These are phyloP conservation scores for Neelides folsomi DNA, from an alignment of 2,888 invertebrate species.

Conservation along the genomic window DNA sequence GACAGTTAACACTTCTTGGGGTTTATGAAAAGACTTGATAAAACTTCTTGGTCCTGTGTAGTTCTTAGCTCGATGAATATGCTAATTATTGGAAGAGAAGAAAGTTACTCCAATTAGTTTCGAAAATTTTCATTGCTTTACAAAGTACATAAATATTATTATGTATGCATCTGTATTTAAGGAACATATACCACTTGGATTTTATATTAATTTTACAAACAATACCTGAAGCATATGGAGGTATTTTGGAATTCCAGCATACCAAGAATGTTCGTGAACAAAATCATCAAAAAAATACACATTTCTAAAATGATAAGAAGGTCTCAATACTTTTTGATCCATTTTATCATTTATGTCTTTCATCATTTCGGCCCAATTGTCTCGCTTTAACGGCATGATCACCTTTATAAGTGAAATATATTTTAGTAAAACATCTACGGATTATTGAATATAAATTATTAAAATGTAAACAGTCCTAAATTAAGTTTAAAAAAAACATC, in stretches of 20 bases:
- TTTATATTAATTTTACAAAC: too few species aligned
- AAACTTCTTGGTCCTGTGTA: conserved; percentile 36
- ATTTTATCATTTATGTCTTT: conserved; percentile 28
- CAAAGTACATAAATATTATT: too few species aligned
- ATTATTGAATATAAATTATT: too few species aligned
- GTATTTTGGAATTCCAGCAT: conserved; percentile 32
- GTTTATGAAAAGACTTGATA: conserved; percentile 37
- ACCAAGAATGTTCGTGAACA: conserved; percentile 18
- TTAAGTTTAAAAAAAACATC: too few species aligned
- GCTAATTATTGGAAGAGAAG: conserved; percentile 17
- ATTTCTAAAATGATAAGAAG: conserved; percentile 38
- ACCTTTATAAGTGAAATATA: conserved; percentile 35
- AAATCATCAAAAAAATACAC: conserved; percentile 40
- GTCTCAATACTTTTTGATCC: conserved; percentile 32
- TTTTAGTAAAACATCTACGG: too few species aligned
- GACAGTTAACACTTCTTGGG: conserved; percentile 35
- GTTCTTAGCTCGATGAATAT: conserved; percentile 35
- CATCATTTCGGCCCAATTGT: conserved; percentile 36
- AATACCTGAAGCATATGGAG: conserved; percentile 36
- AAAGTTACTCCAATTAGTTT: too few species aligned
- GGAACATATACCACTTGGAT: too few species aligned
- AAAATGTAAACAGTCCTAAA: too few species aligned
- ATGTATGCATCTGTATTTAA: too few species aligned
- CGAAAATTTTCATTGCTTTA: too few species aligned
- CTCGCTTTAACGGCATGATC: conserved; percentile 37